Conservation (phyloP, 2,888 invertebrate genomes). For the Leuctra nigra region DNA sequence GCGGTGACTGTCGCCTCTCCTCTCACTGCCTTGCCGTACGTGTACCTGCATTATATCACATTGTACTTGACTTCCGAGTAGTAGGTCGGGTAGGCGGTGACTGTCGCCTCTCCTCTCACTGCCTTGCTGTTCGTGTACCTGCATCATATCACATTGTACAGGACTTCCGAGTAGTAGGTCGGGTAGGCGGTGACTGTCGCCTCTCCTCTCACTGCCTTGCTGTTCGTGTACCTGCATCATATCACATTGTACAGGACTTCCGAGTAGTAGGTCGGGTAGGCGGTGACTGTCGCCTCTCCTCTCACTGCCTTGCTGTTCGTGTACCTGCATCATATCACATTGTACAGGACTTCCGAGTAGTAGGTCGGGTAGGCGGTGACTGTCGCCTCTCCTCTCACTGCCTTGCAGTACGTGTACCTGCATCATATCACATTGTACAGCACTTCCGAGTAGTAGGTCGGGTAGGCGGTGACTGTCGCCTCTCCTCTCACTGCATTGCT, state of each 20-base stretch:
- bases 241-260: conserved; percentile 57
- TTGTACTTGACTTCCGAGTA: conserved; percentile 56
- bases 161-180: conserved; percentile 67
- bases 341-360: conserved; percentile 66
- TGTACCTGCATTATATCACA: conserved; percentile 55
- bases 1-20: conserved; percentile 81
- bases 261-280: conserved; percentile 76
- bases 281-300: conserved; percentile 78
- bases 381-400: conserved; percentile 79
- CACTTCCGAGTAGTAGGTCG: conserved; percentile 70
- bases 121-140: conserved; percentile 83
- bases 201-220: conserved; percentile 79
- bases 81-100: conserved; percentile 77
- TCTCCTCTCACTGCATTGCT: conserved; percentile 83
- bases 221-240: conserved; percentile 66
- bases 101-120: conserved; percentile 76
- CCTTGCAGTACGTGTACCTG: conserved; percentile 79
- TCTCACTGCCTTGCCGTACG: conserved; percentile 77
- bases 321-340: conserved; percentile 51
- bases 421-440: conserved; percentile 47
- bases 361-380: conserved; percentile 78
- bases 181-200: conserved; percentile 79
- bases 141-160: conserved; percentile 45
- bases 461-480: conserved; percentile 75
- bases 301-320: conserved; percentile 80